These are phyloP conservation scores for Phorcus lineatus DNA, from an alignment of 2,888 invertebrate species.

Conservation along the genomic window DNA sequence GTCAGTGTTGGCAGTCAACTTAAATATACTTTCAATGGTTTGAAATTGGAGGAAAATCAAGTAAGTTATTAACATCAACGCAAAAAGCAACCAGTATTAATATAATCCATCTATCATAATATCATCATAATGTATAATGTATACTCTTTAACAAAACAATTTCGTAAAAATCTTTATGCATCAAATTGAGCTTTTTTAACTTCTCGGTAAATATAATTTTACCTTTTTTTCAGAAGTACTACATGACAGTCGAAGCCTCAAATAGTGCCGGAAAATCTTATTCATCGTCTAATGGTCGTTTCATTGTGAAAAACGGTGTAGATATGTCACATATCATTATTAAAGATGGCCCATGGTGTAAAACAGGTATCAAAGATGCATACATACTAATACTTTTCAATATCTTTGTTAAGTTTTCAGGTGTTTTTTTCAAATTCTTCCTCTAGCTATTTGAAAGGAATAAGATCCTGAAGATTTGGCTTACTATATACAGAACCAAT, in stretches of 20 bases:
- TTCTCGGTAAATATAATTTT: not conserved
- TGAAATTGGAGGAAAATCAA: conserved; percentile 31
- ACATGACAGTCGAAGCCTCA: conserved; percentile 35
- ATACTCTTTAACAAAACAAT: too few relatives aligned
- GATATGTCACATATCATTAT: conserved; percentile 28
- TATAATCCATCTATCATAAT: too few relatives aligned
- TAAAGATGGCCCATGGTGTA: conserved; percentile 35
- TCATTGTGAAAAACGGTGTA: conserved; percentile 32
- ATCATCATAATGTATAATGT: too few relatives aligned
- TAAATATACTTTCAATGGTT: conserved; percentile 36
- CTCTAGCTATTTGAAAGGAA: too few relatives aligned
- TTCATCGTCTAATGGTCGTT: conserved; percentile 46
- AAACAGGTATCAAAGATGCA: not conserved
- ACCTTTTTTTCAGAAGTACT: conserved; percentile 40
- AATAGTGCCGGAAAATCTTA: conserved; percentile 32
- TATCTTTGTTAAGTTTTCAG: too few relatives aligned
- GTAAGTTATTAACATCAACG: conserved; percentile 13
- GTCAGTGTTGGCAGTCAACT: conserved; percentile 19
- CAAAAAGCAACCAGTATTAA: too few relatives aligned
- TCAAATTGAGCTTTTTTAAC: not conserved
- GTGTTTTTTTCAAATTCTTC: too few relatives aligned
- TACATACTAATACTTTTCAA: too few relatives aligned
- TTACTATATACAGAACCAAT: too few relatives aligned
- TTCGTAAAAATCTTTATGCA: too few relatives aligned
- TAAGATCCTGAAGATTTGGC: too few relatives aligned